Conservation (phyloP, 2,797 vertebrate species). For the Rhynchotus rufescens region DNA sequence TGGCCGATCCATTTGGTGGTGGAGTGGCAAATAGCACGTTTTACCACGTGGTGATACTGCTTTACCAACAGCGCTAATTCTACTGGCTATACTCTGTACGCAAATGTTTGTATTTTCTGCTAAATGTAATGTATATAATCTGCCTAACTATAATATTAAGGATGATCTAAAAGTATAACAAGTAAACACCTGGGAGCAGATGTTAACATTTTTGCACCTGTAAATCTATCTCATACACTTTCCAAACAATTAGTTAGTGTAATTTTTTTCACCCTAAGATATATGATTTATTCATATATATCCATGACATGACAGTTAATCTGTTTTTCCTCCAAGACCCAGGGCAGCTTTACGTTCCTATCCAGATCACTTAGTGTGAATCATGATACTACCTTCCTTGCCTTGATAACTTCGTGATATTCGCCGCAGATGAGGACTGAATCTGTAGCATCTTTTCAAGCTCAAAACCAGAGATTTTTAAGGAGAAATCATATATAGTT, state of each 20-base stretch:
- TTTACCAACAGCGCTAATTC: not conserved
- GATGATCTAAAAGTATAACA: not conserved
- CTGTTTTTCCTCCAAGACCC: not conserved
- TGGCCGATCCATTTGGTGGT: rapidly evolving
- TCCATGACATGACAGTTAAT: not conserved
- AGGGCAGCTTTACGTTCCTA: not conserved
- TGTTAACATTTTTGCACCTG: rapidly evolving
- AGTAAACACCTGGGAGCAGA: not conserved
- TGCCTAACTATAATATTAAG: not conserved
- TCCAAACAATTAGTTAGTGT: not conserved
- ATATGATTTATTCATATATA: not conserved
- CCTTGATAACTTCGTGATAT: not conserved
- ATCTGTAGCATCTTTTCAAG: conserved; percentile 21
- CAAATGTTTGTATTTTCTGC: not conserved
- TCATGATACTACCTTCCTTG: not conserved
- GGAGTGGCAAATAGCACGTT: not conserved
- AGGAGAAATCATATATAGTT: not conserved
- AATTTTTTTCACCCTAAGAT: not conserved
- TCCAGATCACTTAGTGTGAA: not conserved
- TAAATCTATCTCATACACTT: not conserved
- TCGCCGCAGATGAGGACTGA: not conserved
- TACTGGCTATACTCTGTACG: not conserved
- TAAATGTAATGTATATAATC: not conserved
- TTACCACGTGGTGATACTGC: not conserved
- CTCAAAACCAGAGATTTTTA: not conserved